Evolutionary conservation across 35 echinoderm and acorn worm species (phyloP), one percentile per base, ranked within the genome.

Genomic region (Apostichopus japonicus): DNA sequence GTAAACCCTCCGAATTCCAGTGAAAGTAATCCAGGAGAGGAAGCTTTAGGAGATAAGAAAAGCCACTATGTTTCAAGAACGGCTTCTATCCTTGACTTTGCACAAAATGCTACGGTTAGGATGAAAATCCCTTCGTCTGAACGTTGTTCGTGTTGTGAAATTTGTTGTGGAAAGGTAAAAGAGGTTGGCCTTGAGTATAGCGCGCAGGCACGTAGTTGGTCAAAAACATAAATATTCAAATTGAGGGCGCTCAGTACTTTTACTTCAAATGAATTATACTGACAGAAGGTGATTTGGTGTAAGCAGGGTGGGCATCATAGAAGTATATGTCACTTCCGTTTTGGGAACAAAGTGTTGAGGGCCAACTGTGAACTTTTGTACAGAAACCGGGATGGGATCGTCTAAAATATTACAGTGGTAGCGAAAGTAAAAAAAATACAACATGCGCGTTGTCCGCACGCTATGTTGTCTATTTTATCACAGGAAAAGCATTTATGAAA

Each of bases 1-100:
- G 56, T 54, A 84, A 84, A 84, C 81, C 81, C 81, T 84, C 81
- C 81, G 23, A 84, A 57, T 84, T 84, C 54, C 54, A 84, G 54
- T 84, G 51, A 84, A 58, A 55, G 53, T 58, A 57, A 84, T 84
- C 81, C 54, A 57, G 81, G 54, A 22, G 81, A 84, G 54, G 4
- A 84, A 84, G 81, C 17, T 55, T 55, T 58, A 10, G 54, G 17
- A 58, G 51, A n/a, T 84, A 21, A 57, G 56, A 84, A 84, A 83
- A 55, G 56, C 81, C 54, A 24, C 19, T 57, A 59, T 59, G 54
- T 84, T 84, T 23, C 54, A 84, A 84, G 81, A 84, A 75, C 81
- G 54, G 81, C 81, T 84, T 84, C 81, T 84, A 54, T 84, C 81
- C 81, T 55, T 53, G 57, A 19, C 21, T 84, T 84, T 84, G 81